Percentiles rank a stretch among this genome's conserved stretches.
phyloP scores from a whole-genome alignment of 2,797 vertebrate genomes.

The Typhlichthys eigenmanni region DNA sequence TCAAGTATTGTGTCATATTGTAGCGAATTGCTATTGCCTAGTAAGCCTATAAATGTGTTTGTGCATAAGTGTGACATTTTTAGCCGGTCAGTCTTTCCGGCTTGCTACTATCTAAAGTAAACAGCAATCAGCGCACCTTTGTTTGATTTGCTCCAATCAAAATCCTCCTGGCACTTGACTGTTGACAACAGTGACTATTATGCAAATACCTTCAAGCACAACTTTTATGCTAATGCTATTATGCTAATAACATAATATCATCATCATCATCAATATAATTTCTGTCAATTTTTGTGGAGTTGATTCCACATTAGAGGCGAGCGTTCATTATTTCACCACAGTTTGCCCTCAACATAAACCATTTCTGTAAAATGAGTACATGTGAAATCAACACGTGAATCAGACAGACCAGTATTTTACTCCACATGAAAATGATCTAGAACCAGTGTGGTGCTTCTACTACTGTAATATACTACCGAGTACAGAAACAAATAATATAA shows the following conservation, averaged over 20 bases:
- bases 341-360: not conserved
- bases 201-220: not conserved
- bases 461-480: too few relatives aligned
- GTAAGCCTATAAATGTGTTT: not conserved
- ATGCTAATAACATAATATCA: not conserved
- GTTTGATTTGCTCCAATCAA: constrained; percentile 1
- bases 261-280: not conserved
- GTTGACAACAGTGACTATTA: constrained; percentile 1
- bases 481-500: too few relatives aligned
- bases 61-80: not conserved
- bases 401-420: too few relatives aligned
- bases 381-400: too few relatives aligned
- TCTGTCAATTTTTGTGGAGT: not conserved
- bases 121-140: not conserved
- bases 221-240: not conserved
- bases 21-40: too few relatives aligned
- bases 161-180: not conserved
- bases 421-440: too few relatives aligned
- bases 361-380: not conserved
- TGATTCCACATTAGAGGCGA: not conserved
- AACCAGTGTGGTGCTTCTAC: too few relatives aligned
- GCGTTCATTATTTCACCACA: not conserved
- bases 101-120: not conserved
- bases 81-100: not conserved
- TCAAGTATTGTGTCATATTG: too few relatives aligned